Conservation (phyloP, 2,888 invertebrate species). For the Cactoblastis cactorum region DNA sequence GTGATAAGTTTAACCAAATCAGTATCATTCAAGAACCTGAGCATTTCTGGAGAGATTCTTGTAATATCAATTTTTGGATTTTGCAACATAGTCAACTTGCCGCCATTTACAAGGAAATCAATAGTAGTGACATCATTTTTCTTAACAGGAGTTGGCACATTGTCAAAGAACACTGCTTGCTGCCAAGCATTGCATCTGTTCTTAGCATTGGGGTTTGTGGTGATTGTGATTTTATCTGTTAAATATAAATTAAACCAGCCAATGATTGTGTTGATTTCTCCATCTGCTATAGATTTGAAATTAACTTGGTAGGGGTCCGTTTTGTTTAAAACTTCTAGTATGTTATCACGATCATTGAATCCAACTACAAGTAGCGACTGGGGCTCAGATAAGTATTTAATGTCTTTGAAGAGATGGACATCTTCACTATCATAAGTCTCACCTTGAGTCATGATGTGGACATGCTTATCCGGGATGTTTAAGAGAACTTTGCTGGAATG, state of each 20-base stretch:
- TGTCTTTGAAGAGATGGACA: slow-evolving; percentile 74
- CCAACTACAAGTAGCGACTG: slow-evolving; percentile 77
- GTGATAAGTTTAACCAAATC: slow-evolving; percentile 61
- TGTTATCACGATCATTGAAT: slow-evolving; percentile 79
- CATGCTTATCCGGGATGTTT: slow-evolving; percentile 39
- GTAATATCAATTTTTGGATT: slow-evolving; percentile 34
- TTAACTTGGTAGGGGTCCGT: slow-evolving; percentile 53
- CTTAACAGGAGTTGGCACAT: slow-evolving; percentile 49
- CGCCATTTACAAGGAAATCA: slow-evolving; percentile 53
- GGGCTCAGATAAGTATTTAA: slow-evolving; percentile 80
- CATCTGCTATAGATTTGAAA: slow-evolving; percentile 59
- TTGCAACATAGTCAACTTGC: slow-evolving; percentile 53
- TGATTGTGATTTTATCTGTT: slow-evolving; percentile 79
- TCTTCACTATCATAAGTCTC: slow-evolving; percentile 86
- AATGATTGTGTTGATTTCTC: slow-evolving; percentile 81
- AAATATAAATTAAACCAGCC: slow-evolving; percentile 87
- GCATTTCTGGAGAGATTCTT: slow-evolving; percentile 47
- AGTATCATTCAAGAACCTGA: slow-evolving; percentile 73
- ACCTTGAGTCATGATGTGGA: slow-evolving; percentile 46
- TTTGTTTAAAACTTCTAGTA: slow-evolving; percentile 55
- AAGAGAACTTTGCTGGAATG: slow-evolving; percentile 41
- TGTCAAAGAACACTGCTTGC: slow-evolving; percentile 84
- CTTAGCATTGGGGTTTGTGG: slow-evolving; percentile 78
- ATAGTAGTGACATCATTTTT: slow-evolving; percentile 46
- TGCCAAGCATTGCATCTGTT: slow-evolving; percentile 84